Conservation (phyloP, 2,797 vertebrate genomes). For the Hydrophis major region DNA sequence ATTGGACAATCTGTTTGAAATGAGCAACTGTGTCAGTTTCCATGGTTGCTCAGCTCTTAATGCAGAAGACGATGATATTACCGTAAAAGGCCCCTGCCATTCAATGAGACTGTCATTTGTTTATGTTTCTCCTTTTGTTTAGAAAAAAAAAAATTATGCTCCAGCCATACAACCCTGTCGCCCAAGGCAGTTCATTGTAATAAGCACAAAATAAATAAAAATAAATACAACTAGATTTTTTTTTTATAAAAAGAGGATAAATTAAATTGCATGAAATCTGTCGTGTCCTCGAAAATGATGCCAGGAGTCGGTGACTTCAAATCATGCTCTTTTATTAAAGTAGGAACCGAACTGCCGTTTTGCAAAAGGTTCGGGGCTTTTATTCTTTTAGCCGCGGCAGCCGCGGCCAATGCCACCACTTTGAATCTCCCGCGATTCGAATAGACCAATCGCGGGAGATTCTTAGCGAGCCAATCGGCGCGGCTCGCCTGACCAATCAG, state of each 20-base stretch:
- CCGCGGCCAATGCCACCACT: too few species aligned
- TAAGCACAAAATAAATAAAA: not conserved
- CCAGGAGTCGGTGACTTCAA: too few species aligned
- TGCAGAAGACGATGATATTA: not conserved
- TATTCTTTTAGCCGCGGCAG: too few species aligned
- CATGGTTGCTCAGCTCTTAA: conserved; percentile 37
- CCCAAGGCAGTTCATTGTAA: not conserved
- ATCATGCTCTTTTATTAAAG: too few species aligned
- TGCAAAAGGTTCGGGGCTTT: too few species aligned
- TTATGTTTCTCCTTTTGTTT: not conserved
- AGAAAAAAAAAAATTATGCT: not conserved
- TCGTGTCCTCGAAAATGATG: too few species aligned
- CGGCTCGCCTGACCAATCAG: too few species aligned
- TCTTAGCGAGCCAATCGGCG: too few species aligned
- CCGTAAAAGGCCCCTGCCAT: conserved; percentile 1
- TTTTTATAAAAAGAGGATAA: not conserved
- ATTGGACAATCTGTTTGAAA: conserved; percentile 46
- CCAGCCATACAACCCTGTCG: not conserved
- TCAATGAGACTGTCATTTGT: conserved; percentile 7
- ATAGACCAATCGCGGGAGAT: too few species aligned
- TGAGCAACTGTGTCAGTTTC: conserved; percentile 43
- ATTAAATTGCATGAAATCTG: not conserved
- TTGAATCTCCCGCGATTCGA: too few species aligned
- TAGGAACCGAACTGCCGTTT: too few species aligned
- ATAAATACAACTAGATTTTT: not conserved